Evolutionary conservation across 92 coral and sea anemone genomes (phyloP), one percentile per base, ranked within the genome.

Genomic region (Palythoa heliodiscus): DNA sequence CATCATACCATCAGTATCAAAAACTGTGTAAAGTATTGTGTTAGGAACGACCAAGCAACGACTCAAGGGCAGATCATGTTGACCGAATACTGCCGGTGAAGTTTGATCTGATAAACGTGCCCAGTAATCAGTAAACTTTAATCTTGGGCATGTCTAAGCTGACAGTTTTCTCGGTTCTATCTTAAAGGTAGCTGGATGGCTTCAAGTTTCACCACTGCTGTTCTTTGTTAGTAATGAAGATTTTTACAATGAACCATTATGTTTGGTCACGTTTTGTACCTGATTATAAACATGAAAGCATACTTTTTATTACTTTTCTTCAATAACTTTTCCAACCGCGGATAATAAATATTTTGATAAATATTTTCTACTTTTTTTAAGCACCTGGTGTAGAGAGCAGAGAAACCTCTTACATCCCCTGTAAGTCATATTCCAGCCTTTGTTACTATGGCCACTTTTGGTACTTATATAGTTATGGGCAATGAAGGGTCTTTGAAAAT

Each of bases 161-260:
- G 5, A 20, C 25, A 16, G n/a, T 39, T 72, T 16, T 72, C 39
- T 63, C 7, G 19, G 13, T 14, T 79, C 72, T 58, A 17, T 79
- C 13, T 6, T 22, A 11, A 64, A 79, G 84, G 84, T 2, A 39
- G 84, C 22, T 79, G 84, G 84, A 25, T 64, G 40, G 58, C 37
- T 47, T 79, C 84, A 3, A 66, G 40, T 64, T 50, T 23, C 39
- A 50, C 71, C 19, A 43, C 39, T 11, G 55, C 23, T 11, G 24
- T 79, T 61, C 73, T 69, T 61, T 79, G 84, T 79, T 38, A 79
- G 84, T 79, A 79, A 11, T 19, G 54, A 64, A 20, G 16, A 48
- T 68, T 76, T 50, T 74, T 20, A 9, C 11, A 63, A 63, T 16
- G n/a, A 4, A n/a, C 20, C 1, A 14, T 14, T 15, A 12, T 58